Evolutionary conservation across 2,113 vertebrate species (phyloP).

Genomic region (Varanus komodoensis): DNA sequence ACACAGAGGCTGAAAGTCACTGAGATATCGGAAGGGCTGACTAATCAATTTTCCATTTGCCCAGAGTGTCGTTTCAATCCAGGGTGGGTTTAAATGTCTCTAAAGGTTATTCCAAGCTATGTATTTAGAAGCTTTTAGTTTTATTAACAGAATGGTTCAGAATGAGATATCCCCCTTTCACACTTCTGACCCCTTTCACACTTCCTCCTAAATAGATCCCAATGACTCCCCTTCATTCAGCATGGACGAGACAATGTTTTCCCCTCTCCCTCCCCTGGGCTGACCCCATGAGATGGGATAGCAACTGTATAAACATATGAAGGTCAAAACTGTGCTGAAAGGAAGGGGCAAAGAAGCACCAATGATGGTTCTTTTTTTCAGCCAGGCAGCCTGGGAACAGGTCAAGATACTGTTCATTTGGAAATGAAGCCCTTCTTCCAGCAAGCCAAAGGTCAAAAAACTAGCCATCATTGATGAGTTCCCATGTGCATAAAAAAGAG

Average conservation of each 20-base stretch:
- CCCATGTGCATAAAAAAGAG: slow-evolving; percentile 52
- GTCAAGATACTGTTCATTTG: slow-evolving; percentile 62
- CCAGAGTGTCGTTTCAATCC: slow-evolving; percentile 1
- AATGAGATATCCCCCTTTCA: neutral
- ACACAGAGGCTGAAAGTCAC: neutral
- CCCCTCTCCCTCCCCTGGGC: neutral
- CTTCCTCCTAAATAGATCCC: neutral
- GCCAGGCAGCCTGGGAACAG: slow-evolving; percentile 25
- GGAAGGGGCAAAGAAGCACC: slow-evolving; percentile 41
- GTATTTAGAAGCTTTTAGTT: slow-evolving; percentile 5
- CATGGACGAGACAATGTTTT: neutral
- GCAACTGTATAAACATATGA: slow-evolving; percentile 35
- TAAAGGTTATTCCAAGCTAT: slow-evolving; percentile 22
- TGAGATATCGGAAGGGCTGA: neutral
- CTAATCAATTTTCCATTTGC: neutral
- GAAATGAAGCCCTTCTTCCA: slow-evolving; percentile 43
- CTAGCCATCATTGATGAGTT: slow-evolving; percentile 57
- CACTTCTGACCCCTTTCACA: neutral
- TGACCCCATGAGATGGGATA: neutral
- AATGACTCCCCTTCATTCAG: neutral
- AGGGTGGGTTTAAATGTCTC: neutral
- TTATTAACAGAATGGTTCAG: neutral
- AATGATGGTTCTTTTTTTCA: slow-evolving; percentile 45
- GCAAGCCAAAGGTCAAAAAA: slow-evolving; percentile 60
- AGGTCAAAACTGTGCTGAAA: slow-evolving; percentile 44